These are phyloP conservation scores for Branchinecta lynchi DNA, from an alignment of 1,140 invertebrate genomes.

Conservation along the genomic window DNA sequence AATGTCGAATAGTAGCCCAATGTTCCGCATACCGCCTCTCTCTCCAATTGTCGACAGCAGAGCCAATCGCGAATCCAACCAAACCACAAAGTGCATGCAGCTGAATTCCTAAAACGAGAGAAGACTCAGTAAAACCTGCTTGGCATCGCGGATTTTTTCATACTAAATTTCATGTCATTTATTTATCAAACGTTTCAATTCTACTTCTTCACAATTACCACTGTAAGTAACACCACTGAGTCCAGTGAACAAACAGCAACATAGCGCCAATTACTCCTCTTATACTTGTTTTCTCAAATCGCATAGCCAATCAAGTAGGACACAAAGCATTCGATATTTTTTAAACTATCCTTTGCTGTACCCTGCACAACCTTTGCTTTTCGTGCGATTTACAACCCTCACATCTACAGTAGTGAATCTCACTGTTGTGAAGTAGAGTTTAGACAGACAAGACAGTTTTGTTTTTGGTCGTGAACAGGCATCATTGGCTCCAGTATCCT, in stretches of 20 bases:
- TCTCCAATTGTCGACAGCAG: background rate
- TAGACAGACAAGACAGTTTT: no score
- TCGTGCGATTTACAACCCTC: no score
- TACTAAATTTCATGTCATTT: background rate
- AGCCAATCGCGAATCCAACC: background rate
- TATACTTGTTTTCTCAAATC: background rate
- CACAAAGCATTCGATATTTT: no score
- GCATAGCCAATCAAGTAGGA: background rate
- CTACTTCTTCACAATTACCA: no score
- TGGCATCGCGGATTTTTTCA: background rate
- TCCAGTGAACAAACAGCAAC: background rate
- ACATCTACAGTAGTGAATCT: no score
- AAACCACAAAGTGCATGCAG: background rate
- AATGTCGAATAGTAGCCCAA: background rate
- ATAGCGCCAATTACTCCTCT: background rate
- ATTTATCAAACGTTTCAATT: background rate
- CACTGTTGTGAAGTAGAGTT: no score
- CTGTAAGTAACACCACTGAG: background rate
- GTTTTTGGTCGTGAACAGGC: no score
- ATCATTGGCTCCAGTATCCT: no score
- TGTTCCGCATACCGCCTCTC: background rate
- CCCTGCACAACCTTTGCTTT: no score
- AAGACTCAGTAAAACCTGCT: background rate
- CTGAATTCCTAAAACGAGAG: background rate
- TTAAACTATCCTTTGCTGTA: no score